phyloP scores from a whole-genome alignment of 2,113 vertebrate genomes.

The Scolopax mira region DNA sequence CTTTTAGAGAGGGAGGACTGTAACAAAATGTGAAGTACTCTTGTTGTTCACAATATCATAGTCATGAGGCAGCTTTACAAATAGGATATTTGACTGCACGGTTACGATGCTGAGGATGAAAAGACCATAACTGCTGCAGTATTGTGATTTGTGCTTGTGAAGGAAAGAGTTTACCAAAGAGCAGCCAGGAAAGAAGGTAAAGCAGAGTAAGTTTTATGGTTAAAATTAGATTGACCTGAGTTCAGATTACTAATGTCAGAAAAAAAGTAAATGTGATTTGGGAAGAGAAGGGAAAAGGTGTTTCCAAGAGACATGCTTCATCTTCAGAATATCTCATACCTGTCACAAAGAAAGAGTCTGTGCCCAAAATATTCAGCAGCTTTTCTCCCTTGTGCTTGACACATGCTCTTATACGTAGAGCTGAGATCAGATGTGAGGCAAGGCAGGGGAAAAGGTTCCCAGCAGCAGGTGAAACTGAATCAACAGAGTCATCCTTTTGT shows the following conservation, averaged over 20 bases:
- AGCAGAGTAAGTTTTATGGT: neutral
- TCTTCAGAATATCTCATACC: neutral
- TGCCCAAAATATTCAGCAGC: constrained; percentile 1
- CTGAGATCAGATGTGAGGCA: constrained; percentile 4
- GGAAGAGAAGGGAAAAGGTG: neutral
- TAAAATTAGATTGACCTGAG: constrained; percentile 9
- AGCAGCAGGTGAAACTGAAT: neutral
- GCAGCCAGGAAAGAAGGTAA: neutral
- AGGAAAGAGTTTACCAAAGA: neutral
- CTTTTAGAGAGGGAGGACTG: neutral
- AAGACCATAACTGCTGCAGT: neutral
- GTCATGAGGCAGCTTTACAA: neutral
- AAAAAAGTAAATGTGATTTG: neutral
- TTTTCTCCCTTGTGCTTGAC: neutral
- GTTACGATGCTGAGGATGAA: neutral
- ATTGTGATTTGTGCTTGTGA: neutral
- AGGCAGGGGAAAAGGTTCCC: neutral
- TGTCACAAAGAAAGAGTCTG: neutral
- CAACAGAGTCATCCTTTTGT: neutral
- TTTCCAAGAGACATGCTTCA: neutral
- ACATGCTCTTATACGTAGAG: neutral
- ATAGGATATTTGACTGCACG: neutral
- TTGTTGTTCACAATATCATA: neutral
- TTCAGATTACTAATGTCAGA: neutral
- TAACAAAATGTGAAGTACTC: neutral